Evolutionary conservation across 2,888 invertebrate species (phyloP).

Genomic region (Amphipyra tragopoginis): DNA sequence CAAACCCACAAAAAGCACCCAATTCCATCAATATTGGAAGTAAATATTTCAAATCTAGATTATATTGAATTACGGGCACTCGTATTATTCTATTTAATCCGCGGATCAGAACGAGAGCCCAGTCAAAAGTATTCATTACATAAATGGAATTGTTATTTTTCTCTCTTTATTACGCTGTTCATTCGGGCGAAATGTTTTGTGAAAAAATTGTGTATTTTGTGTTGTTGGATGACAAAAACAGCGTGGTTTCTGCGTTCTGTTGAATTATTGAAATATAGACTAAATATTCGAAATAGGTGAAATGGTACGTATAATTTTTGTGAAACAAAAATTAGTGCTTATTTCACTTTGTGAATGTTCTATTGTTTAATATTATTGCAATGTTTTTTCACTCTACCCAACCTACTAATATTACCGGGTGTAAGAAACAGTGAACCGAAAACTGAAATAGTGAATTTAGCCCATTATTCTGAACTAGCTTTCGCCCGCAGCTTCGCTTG

Average conservation of each 20-base stretch:
- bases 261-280: background rate
- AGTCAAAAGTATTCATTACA: constrained; percentile 49
- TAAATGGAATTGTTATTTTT: constrained; percentile 40
- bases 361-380: no score
- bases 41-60: constrained; percentile 18
- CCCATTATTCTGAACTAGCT: no score
- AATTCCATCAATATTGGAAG: constrained; percentile 1
- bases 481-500: no score
- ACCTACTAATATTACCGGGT: no score
- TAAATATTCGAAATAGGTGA: no score
- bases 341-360: no score
- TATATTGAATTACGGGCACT: constrained; percentile 27
- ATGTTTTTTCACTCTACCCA: no score
- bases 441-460: no score
- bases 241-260: constrained; percentile 10
- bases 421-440: no score
- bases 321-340: no score
- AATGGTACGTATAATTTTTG: no score
- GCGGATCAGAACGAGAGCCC: constrained; percentile 18
- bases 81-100: constrained; percentile 40
- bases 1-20: constrained; percentile 2
- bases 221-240: background rate
- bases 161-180: constrained; percentile 15
- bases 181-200: constrained; percentile 22
- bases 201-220: background rate